Base-by-base conservation (phyloP, 2,797 vertebrate genomes). In the Karalla daura region DNA sequence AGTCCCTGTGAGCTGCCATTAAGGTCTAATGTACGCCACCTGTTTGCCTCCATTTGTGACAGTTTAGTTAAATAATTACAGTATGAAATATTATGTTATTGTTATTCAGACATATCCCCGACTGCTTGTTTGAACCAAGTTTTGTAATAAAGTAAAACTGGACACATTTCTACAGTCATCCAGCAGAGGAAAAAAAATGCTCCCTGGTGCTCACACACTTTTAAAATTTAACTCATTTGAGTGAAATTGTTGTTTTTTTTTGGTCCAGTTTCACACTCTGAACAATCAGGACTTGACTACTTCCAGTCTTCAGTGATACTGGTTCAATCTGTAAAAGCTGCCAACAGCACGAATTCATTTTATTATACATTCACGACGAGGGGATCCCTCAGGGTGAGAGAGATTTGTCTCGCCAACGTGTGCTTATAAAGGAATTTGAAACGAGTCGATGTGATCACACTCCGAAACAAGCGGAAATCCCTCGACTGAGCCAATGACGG, bases 321-420 rank as follows among this genome's bases (percentile, higher is more conserved):
- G 14, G 24, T 58, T 24, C 20, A 49, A 61, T 69, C 36, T 18
- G 21, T 63, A 44, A 11, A 17, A 24, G 28, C 52, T 21, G 43
- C 7, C 46, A 17, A 45, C 13, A 44, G 32, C 33, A 40, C 39
- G 13, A n/a, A 40, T 70, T 44, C 27, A 18, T 51, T 23, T 66
- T n/a, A 50, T 17, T 46, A 33, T 15, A 8, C 37, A 41, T 36
- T 50, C 4, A 41, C 11, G 60, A 18, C 4, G 18, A 36, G 21
- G 32, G 24, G 59, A 43, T 7, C 5, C 10, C 54, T 30, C n/a
- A 52, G 6, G 39, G 39, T 8, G 4, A 39, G 5, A 62, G 32
- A 37, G 46, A 51, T 41, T 20, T 50, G 28, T 60, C 33, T 18
- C n/a, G 3, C 50, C 54, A 24, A 64, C 39, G 30, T 41, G 11